Base-by-base conservation (phyloP, 2,888 invertebrate genomes). In the Tinea semifulvella region DNA sequence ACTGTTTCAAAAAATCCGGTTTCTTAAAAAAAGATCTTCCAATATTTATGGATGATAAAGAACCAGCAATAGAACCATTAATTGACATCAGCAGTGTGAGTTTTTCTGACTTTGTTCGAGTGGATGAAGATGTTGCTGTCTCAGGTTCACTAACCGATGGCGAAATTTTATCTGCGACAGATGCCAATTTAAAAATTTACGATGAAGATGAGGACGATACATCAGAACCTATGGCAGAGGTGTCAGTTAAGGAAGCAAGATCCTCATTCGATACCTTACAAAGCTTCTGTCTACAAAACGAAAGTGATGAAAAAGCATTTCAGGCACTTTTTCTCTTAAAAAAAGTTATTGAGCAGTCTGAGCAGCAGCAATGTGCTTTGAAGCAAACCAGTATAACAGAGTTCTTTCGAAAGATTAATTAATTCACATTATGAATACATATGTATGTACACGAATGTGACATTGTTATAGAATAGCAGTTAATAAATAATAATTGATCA, bases 161-260 rank as follows among this genome's bases (percentile, higher is more conserved):
- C 48, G 46, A 48, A 48, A 48, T 47, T 46, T 46, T 22, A 49
- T 49, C 47, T 50, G 48, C 49, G 48, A 47, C 49, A 49, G 47
- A 50, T 50, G 47, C 46, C 35, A 43, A 46, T 48, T 16, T 45
- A 47, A 48, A 50, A 49, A 48, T 44, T 18, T 48, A 44, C 47
- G 47, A 49, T 47, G 42, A 48, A 49, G 49, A 47, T 48, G 47
- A 49, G 47, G 50, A 47, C 43, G 45, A 50, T 47, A 46, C 19
- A 49, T 50, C 50, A 51, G 50, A 50, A n/a, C n/a, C n/a, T n/a
- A n/a, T n/a, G n/a, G n/a, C n/a, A n/a, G 48, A 51, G 43, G 48
- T 53, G 50, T 51, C 51, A 52, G 50, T 52, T 52, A 54, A 50
- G 50, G 50, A n/a, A n/a, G n/a, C n/a, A n/a, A n/a, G n/a, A n/a